Evolutionary conservation across 2,113 vertebrate species (phyloP), one percentile per base, ranked within the genome.

Genomic region (Thalassarche chlororhynchos): DNA sequence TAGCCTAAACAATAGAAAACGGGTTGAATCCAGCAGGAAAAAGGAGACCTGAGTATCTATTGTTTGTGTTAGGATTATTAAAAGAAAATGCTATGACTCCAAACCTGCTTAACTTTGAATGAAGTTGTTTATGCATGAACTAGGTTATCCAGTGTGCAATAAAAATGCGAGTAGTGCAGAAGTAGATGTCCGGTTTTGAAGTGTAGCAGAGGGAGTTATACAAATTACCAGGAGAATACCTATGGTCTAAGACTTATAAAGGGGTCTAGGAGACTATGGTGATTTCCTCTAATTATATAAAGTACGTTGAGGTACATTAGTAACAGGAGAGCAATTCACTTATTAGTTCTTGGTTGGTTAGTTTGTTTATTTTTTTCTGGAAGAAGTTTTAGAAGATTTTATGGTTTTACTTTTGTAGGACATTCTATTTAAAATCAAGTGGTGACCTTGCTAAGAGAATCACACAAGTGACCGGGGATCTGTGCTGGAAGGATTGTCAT

Each of bases 1-100:
- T 76, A 90, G 54, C 64, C 85, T 94, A 87, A 97, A 97, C 95
- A 97, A 98, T 74, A 92, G 95, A 95, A 98, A 97, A 69, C 72
- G 36, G 54, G 87, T 89, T 89, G 91, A 74, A 95, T 91, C 80
- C 79, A 72, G 47, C 28, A 71, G 55, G n/a, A 95, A 91, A 89
- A 75, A 52, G 14, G n/a, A 83, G 38, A 89, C 65, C 55, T 55
- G 89, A 83, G 47, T 36, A 79, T 74, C 51, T 84, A 36, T 13
- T 60, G 31, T 76, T 84, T 96, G 66, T 91, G 60, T 85, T 84
- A 83, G 65, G 49, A 86, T 66, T 61, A 92, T 79, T 86, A 81
- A 94, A 91, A 87, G 49, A 88, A 91, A 96, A 92, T 87, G 34
- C 5, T 70, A 19, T 80, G 81, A n/a, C 64, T 78, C 12, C 76